Percentiles rank a stretch among this genome's conserved stretches.
Conservation (phyloP, 2,888 invertebrate species). For the Ischnus inquisitorius region DNA sequence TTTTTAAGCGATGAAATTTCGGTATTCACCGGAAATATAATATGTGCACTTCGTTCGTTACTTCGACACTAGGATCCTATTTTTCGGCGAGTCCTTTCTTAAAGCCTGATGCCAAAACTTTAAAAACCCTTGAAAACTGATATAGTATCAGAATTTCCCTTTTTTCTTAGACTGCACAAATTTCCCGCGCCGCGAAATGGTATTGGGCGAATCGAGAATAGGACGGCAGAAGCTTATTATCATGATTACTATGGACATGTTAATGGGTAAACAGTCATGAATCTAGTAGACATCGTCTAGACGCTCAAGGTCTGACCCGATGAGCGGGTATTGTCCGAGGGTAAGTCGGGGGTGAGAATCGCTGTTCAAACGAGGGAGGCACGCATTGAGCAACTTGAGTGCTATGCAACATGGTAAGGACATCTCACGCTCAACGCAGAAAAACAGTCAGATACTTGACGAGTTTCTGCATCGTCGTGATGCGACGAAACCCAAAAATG, state of each 20-base stretch:
- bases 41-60: too few relatives aligned
- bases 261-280: not conserved
- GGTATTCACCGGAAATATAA: too few relatives aligned
- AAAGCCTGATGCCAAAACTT: too few relatives aligned
- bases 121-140: too few relatives aligned
- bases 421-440: not conserved
- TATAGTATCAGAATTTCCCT: too few relatives aligned
- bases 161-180: too few relatives aligned
- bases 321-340: not conserved
- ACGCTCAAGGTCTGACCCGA: not conserved
- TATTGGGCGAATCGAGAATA: too few relatives aligned
- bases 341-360: not conserved
- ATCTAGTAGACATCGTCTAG: not conserved
- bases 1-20: too few relatives aligned
- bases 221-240: not conserved
- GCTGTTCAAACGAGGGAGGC: not conserved
- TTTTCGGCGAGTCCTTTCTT: too few relatives aligned
- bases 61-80: too few relatives aligned
- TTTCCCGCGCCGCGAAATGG: too few relatives aligned
- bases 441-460: not conserved
- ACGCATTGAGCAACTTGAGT: not conserved
- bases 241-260: not conserved
- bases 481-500: too few relatives aligned
- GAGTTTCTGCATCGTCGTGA: not conserved
- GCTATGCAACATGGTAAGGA: not conserved